Conservation (phyloP, 2,113 vertebrate species). For the Pogona vitticeps region DNA sequence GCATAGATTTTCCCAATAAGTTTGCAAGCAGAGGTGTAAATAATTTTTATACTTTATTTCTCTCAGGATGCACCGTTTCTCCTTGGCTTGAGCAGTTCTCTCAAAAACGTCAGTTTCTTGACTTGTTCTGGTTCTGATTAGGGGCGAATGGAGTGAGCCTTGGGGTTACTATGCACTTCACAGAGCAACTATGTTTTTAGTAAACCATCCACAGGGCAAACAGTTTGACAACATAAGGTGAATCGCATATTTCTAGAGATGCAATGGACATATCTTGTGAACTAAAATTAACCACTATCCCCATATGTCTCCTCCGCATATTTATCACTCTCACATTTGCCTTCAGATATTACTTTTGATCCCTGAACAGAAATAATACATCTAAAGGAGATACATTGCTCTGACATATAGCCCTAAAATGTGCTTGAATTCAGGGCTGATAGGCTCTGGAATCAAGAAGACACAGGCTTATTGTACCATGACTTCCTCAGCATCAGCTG, state of each 20-base stretch:
- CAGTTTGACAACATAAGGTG: not conserved
- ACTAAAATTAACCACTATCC: not conserved
- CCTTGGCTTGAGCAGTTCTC: not conserved
- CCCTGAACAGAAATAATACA: not conserved
- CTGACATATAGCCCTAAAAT: not conserved
- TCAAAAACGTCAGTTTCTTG: not conserved
- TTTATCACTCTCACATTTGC: not conserved
- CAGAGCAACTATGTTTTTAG: not conserved
- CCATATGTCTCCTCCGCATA: not conserved
- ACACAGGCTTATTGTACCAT: not conserved
- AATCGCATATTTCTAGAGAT: constrained; percentile 2
- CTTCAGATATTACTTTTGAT: not conserved
- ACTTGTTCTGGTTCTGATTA: not conserved
- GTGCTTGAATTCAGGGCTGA: not conserved
- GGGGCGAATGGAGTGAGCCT: not conserved
- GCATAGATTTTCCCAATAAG: not conserved
- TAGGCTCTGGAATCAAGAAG: not conserved
- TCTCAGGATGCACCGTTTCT: not conserved
- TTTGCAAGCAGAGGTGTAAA: not conserved
- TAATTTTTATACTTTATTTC: not conserved
- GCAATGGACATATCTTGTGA: not conserved
- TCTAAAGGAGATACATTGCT: not conserved
- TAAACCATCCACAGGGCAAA: not conserved
- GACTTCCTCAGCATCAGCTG: not conserved
- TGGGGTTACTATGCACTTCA: not conserved